Evolutionary conservation across 2,113 vertebrate species (phyloP).

Genomic region (Hepsetus odoe): DNA sequence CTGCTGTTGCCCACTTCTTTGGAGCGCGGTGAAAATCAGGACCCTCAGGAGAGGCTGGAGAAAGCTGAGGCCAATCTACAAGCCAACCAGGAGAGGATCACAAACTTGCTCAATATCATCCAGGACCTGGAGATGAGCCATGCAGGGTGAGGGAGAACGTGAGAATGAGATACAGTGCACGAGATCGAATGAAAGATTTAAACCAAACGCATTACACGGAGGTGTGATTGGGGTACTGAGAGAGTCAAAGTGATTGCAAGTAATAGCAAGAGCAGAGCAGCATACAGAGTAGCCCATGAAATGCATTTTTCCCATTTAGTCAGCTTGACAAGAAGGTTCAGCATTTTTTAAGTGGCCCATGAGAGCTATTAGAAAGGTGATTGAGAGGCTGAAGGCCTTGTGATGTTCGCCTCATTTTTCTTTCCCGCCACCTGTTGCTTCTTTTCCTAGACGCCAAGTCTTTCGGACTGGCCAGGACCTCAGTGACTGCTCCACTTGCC

Average conservation of each 20-base stretch:
- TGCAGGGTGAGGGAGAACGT: constrained; percentile 63
- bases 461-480: constrained; percentile 73
- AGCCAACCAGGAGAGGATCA: constrained; percentile 75
- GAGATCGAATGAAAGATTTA: background rate
- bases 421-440: constrained; percentile 29
- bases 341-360: constrained; percentile 34
- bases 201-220: constrained; percentile 51
- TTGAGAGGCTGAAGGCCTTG: constrained; percentile 1
- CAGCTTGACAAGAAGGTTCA: constrained; percentile 26
- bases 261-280: constrained; percentile 13
- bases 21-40: constrained; percentile 61
- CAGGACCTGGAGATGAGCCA: constrained; percentile 75
- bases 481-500: constrained; percentile 72
- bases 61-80: constrained; percentile 74
- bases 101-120: constrained; percentile 77
- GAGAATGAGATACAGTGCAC: background rate
- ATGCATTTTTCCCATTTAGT: constrained; percentile 32
- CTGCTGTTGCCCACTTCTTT: constrained; percentile 64
- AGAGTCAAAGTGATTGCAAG: constrained; percentile 30
- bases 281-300: constrained; percentile 16
- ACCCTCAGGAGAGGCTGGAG: constrained; percentile 68
- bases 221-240: constrained; percentile 15
- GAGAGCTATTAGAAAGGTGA: constrained; percentile 38
- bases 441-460: constrained; percentile 57
- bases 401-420: constrained; percentile 2